Evolutionary conservation across 2,888 invertebrate genomes (phyloP), one percentile per base, ranked within the genome.

Genomic region (Eurytoma adleriae): DNA sequence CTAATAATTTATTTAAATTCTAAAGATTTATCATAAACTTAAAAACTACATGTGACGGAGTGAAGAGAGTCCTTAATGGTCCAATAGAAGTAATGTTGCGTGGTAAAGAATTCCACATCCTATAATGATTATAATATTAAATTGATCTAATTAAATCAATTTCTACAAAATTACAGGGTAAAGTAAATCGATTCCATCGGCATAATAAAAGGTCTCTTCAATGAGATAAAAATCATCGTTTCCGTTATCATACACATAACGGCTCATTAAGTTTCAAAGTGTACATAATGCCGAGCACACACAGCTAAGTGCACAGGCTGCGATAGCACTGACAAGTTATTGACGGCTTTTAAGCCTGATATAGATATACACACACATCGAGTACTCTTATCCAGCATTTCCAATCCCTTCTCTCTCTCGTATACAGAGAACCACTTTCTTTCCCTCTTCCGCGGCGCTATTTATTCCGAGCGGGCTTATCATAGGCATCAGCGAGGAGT

Each of bases 401-500:
- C 18, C 48, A 59, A 71, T 71, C 70, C n/a, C 30, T 27, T 40
- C 56, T 56, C n/a, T 67, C 54, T 14, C 40, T 50, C 73, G 62
- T 48, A 50, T 14, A 24, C 14, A 54, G 2, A 40, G 3, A 40
- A 40, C 7, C 40, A 40, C 24, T 57, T 69, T 74, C 67, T 52
- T n/a, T 27, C 18, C 52, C 2, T 56, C 66, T 16, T 18, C 12
- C 18, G 12, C 13, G 48, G 57, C 66, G 71, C 52, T 79, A 57
- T 79, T 79, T 79, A 73, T 79, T 79, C 73, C 72, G 40, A 14
- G 75, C 74, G 56, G 70, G 70, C 71, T 75, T 75, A 79, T 80
- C 74, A 69, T 69, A 30, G 59, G 52, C 78, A 78, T 78, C 74
- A 57, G 59, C 48, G 57, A 20, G 30, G 72, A 54, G 70, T n/a